Conservation (phyloP, 2,888 invertebrate genomes). For the Morpho deidamia region DNA sequence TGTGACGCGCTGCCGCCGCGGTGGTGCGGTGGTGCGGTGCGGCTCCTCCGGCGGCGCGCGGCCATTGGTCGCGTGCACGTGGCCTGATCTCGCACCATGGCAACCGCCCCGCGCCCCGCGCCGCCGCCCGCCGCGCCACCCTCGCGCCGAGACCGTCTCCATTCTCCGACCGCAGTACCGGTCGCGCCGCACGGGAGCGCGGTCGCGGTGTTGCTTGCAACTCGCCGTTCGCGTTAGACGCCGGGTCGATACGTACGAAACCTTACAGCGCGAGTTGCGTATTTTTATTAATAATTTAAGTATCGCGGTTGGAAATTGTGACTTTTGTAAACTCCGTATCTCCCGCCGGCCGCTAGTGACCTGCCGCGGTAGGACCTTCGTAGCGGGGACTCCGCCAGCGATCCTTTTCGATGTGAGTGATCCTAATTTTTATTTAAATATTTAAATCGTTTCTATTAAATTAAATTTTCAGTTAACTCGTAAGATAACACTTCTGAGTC, state of each 20-base stretch:
- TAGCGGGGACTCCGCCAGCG: too few relatives aligned
- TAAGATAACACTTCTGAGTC: too few relatives aligned
- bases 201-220: slow-evolving; percentile 4
- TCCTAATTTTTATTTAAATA: too few relatives aligned
- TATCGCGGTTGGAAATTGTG: slow-evolving; percentile 9
- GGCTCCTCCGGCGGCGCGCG: slow-evolving; percentile 26
- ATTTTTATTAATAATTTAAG: neutral
- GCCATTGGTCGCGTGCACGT: slow-evolving; percentile 83
- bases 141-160: slow-evolving; percentile 31
- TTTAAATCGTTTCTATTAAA: too few relatives aligned
- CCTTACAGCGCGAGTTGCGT: slow-evolving; percentile 26
- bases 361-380: neutral
- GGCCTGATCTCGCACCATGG: slow-evolving; percentile 88
- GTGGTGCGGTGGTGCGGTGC: slow-evolving; percentile 33
- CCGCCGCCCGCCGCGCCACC: slow-evolving; percentile 36
- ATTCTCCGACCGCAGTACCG: slow-evolving; percentile 6
- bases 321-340: neutral
- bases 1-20: neutral
- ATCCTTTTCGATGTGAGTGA: too few relatives aligned
- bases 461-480: too few relatives aligned
- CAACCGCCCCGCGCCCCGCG: slow-evolving; percentile 47
- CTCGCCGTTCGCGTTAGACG: slow-evolving; percentile 16
- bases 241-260: slow-evolving; percentile 46
- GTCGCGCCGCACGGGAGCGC: slow-evolving; percentile 21
- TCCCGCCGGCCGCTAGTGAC: neutral